Conservation (phyloP, 1,140 invertebrate genomes). For the Drosophila kanapiae region DNA sequence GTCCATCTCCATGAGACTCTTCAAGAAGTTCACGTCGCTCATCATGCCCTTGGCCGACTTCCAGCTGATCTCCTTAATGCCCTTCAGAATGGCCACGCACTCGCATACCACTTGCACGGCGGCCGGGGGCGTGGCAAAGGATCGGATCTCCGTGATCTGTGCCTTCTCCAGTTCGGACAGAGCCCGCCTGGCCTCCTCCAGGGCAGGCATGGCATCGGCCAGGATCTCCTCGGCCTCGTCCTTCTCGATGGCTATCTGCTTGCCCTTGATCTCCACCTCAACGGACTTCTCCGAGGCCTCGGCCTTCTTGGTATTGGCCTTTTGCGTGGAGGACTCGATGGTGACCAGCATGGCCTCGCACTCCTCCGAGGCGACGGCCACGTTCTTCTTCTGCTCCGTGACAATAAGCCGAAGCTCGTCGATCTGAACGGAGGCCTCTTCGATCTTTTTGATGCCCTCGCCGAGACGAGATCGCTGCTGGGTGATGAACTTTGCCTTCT, state of each 20-base stretch:
- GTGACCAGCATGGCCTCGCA: constrained; percentile 82
- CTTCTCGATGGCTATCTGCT: constrained; percentile 92
- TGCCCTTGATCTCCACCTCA: constrained; percentile 92
- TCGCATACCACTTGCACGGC: constrained; percentile 95
- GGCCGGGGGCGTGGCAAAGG: constrained; percentile 95
- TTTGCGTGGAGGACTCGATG: constrained; percentile 87
- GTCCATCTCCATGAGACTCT: constrained; percentile 93
- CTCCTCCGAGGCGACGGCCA: constrained; percentile 72
- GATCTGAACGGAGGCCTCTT: constrained; percentile 82
- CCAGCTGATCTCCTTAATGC: constrained; percentile 94
- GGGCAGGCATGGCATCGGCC: constrained; percentile 91
- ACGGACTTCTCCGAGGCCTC: constrained; percentile 91
- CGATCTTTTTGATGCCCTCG: constrained; percentile 85
- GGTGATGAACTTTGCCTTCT: constrained; percentile 86
- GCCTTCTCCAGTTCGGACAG: constrained; percentile 93
- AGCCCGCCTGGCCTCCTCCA: constrained; percentile 92
- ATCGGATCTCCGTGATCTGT: constrained; percentile 95
- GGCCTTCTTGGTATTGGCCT: constrained; percentile 91
- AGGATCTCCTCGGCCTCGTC: constrained; percentile 92
- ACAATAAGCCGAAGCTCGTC: constrained; percentile 78
- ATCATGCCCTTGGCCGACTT: constrained; percentile 96
- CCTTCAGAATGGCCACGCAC: constrained; percentile 93
- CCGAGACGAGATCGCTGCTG: constrained; percentile 84
- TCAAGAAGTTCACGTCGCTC: constrained; percentile 94
- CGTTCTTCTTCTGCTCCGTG: constrained; percentile 83